Conservation (phyloP, 1,140 invertebrate genomes). For the Popillia japonica region DNA sequence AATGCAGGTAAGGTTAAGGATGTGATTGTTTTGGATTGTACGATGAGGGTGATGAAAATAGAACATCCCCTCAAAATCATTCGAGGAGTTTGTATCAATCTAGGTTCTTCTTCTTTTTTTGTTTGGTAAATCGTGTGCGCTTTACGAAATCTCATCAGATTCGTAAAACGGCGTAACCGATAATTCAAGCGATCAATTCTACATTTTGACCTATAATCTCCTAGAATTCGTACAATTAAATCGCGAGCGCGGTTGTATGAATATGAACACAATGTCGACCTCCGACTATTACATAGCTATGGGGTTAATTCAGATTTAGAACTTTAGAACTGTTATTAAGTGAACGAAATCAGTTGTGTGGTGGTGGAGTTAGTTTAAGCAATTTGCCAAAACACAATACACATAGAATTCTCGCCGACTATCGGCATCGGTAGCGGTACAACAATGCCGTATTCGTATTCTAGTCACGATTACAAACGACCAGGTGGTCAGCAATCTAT, state of each 20-base stretch:
- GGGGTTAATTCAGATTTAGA: slow-evolving; percentile 39
- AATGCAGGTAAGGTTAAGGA: slow-evolving; percentile 67
- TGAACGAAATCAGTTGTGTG: slow-evolving; percentile 37
- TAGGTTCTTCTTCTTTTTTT: not conserved
- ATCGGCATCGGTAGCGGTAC: not conserved
- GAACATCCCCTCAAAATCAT: not conserved
- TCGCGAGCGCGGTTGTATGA: no score
- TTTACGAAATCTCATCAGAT: no score
- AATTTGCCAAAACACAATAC: slow-evolving; percentile 39
- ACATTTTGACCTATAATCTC: no score
- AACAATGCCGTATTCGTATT: slow-evolving; percentile 30
- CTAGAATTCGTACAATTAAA: no score
- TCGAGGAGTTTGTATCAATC: slow-evolving; percentile 17
- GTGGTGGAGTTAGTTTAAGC: slow-evolving; percentile 27
- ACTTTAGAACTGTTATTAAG: slow-evolving; percentile 29
- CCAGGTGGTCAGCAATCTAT: slow-evolving; percentile 40
- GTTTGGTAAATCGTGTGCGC: no score
- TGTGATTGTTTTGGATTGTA: slow-evolving; percentile 12
- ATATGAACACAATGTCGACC: not conserved
- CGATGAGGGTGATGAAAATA: slow-evolving; percentile 32
- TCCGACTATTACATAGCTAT: no score
- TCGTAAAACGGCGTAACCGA: no score
- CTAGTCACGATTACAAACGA: slow-evolving; percentile 36
- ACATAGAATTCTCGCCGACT: not conserved
- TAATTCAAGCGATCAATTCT: no score